Base-by-base conservation (phyloP, 2,888 invertebrate species). In the Azorinus chamasolen region DNA sequence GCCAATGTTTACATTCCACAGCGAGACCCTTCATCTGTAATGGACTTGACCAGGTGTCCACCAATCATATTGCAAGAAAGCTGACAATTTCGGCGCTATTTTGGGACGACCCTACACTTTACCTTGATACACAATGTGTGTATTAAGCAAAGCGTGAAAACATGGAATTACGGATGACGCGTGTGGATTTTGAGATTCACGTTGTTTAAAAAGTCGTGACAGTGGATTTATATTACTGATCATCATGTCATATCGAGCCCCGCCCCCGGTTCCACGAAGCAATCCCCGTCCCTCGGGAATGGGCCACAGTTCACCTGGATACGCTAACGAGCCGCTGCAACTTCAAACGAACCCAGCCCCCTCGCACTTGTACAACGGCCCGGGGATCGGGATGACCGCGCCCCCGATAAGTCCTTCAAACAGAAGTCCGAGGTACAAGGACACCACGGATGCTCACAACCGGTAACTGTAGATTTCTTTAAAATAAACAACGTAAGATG, bases 401-500 rank as follows among this genome's bases (percentile, higher is more conserved):
- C 74, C 77, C 45, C 81, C 73, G 16, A 76, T 74, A 27, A 81
- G 81, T 39, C 81, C 81, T 16, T 69, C 81, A 18, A 76, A 77
- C 14, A 48, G 81, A 24, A 81, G 81, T 53, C 81, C 81, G n/a
- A 51, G 81, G 6, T 81, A 81, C 55, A 77, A 74, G 37, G 81
- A 81, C 50, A 45, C 81, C 16, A 77, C 74, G 2, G 81, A 81
- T 74, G 81, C 81, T 10, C 81, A 81, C 24, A 81, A 81, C 55
- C 77, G 81, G 81, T 81, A 61, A 46, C 10, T n/a, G n/a, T n/a
- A n/a, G n/a, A n/a, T n/a, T n/a, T n/a, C n/a, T n/a, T n/a, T n/a
- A n/a, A n/a, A n/a, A n/a, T n/a, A n/a, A n/a, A n/a, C n/a, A n/a
- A n/a, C n/a, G n/a, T n/a, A n/a, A n/a, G n/a, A n/a, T n/a, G n/a